Evolutionary conservation across 2,113 vertebrate genomes (phyloP).

Genomic region (Synodontis membranacea): DNA sequence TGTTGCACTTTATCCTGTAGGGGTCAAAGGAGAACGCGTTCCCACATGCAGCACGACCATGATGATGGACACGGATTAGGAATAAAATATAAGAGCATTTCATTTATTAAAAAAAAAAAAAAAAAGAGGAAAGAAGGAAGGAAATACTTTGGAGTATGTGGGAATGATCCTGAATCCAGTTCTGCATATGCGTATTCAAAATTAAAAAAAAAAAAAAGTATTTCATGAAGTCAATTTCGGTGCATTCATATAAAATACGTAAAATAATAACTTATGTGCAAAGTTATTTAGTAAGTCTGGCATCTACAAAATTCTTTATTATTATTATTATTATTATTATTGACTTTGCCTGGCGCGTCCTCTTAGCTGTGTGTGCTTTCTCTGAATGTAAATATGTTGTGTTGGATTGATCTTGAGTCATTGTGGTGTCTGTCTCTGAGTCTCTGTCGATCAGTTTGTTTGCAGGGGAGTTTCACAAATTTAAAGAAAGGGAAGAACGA

Average conservation of each 20-base stretch:
- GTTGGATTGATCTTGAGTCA: neutral
- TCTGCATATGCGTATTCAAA: neutral
- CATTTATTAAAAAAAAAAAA: neutral
- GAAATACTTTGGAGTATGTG: neutral
- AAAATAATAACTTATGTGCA: neutral
- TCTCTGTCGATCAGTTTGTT: neutral
- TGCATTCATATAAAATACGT: neutral
- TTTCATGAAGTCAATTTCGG: neutral
- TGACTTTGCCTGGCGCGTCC: neutral
- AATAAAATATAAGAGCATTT: neutral
- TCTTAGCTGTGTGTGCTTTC: neutral
- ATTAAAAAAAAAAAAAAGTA: neutral
- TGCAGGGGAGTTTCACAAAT: neutral
- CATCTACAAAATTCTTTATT: neutral
- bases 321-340: neutral
- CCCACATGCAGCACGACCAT: neutral
- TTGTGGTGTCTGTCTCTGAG: neutral
- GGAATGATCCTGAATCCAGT: neutral
- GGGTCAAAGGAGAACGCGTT: constrained; percentile 23
- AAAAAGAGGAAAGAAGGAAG: neutral
- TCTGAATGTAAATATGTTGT: neutral
- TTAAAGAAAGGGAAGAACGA: neutral
- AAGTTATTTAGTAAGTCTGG: neutral
- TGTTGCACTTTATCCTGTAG: constrained; percentile 31
- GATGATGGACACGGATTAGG: neutral